A percentile compares a stretch with the other conserved stretches of the same genome.
These are phyloP conservation scores for Acrobasis suavella DNA, from an alignment of 2,888 invertebrate species.

Conservation along the genomic window DNA sequence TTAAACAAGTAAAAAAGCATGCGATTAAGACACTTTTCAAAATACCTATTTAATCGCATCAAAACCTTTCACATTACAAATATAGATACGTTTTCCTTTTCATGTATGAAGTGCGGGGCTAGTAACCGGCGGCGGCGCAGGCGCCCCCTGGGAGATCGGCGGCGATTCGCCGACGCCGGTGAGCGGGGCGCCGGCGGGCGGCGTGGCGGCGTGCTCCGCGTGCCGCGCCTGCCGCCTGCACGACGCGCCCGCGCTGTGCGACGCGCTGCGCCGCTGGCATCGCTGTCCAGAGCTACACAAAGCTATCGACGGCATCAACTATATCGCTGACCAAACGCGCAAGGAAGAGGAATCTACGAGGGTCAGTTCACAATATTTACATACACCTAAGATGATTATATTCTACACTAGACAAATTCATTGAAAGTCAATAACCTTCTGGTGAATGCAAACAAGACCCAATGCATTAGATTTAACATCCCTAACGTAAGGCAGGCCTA, in stretches of 20 bases:
- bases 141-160: constrained; percentile 38
- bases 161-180: constrained; percentile 33
- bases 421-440: too few species aligned
- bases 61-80: too few species aligned
- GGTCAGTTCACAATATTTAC: constrained; percentile 74
- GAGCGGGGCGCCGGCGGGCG: constrained; percentile 30
- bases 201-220: constrained; percentile 69
- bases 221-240: constrained; percentile 82
- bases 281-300: constrained; percentile 95
- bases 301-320: constrained; percentile 95
- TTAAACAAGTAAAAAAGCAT: too few species aligned
- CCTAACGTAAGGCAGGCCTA: too few species aligned
- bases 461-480: too few species aligned
- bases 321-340: constrained; percentile 95
- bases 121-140: constrained; percentile 42
- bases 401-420: too few species aligned
- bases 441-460: too few species aligned
- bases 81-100: background rate
- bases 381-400: too few species aligned
- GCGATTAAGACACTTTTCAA: background rate
- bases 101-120: constrained; percentile 31
- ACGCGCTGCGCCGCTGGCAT: constrained; percentile 90
- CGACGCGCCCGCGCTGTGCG: constrained; percentile 83
- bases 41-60: background rate
- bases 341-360: constrained; percentile 95